Evolutionary conservation across 2,113 vertebrate genomes (phyloP), one percentile per base, ranked within the genome.

Genomic region (Ptilonorhynchus violaceus): DNA sequence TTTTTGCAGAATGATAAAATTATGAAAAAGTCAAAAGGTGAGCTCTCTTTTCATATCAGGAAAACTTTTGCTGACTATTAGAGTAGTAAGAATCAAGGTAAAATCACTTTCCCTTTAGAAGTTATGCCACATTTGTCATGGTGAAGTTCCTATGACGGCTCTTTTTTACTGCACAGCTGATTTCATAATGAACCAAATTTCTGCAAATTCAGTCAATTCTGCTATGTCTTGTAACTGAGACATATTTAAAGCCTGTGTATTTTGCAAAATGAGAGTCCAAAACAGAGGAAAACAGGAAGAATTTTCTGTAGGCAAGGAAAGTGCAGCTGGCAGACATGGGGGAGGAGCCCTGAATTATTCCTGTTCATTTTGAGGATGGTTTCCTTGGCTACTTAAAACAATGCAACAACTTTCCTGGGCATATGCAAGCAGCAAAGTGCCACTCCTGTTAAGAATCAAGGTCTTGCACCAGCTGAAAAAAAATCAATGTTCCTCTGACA

Each of bases 321-420:
- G 30, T 35, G 44, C 69, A 82, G 66, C 80, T 91, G 66, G 35
- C 37, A 55, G 73, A 68, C 35, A 39, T 2, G 3, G 31, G 28
- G 31, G 16, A 74, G 44, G 79, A 37, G 25, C 25, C 42, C 12
- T 81, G 47, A 72, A 81, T 44, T 83, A 78, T 80, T 60, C 69
- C 17, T 63, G 33, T 68, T 76, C 56, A 50, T 93, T 85, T 88
- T 85, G 62, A 87, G 53, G 20, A 66, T 62, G 28, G 92, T 95
- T 94, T 96, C 95, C 81, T 46, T 56, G 67, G 75, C 58, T 93
- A 49, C 73, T 75, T 88, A 62, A 73, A 89, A 60, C 73, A 93
- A 85, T 79, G 69, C 27, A 63, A 69, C 49, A 88, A 87, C 37
- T 74, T 84, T 47, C 79, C 77, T 59, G 22, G 17, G 17, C 23